Base-by-base conservation (phyloP, 2,797 vertebrate genomes). In the Urocyon cinereoargenteus region DNA sequence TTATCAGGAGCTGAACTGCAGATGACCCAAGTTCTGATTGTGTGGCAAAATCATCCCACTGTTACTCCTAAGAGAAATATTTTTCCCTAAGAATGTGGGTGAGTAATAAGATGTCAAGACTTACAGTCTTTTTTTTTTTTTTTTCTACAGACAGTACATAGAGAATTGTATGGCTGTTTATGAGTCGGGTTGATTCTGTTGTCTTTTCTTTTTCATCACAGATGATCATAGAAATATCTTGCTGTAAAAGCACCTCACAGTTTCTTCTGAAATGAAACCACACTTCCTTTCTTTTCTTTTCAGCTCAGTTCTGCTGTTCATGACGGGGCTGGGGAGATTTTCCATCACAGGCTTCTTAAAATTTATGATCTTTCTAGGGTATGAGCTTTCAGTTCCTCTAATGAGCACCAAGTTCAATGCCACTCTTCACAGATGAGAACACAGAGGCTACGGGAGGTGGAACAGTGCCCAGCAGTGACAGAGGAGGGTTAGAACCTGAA, bases 211-310 rank as follows among this genome's bases (percentile, higher is more conserved):
- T 90, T 92, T 90, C 31, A 59, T 86, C 62, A 73, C 72, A 86
- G 40, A 73, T 45, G 57, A 66, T 66, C 75, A 68, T 5, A 84
- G 79, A 89, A 86, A 78, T 18, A 55, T 53, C 34, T 64, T 92
- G 49, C 79, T 87, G 8, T 45, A 77, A 91, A 93, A 87, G 79
- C 55, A 72, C 87, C 91, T 96, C 61, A 5, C 10, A 45, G 55
- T 81, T 89, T 91, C 70, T 96, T 95, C 82, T 93, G 36, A 68
- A 88, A 68, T 64, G 57, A 94, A 94, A 85, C n/a, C 91, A 89
- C 22, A 73, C n/a, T 94, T 96, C 84, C 68, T 93, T 55, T 55
- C 36, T 59, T 55, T 34, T 51, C 51, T 15, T 87, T 64, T 64
- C 22, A 53, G 51, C 36, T 91, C 36, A 68, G 12, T 12, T 86